Percentiles rank a stretch among this genome's conserved stretches.
Evolutionary conservation across 2,888 invertebrate genomes (phyloP).

Genomic region (Euzophera pinguis): DNA sequence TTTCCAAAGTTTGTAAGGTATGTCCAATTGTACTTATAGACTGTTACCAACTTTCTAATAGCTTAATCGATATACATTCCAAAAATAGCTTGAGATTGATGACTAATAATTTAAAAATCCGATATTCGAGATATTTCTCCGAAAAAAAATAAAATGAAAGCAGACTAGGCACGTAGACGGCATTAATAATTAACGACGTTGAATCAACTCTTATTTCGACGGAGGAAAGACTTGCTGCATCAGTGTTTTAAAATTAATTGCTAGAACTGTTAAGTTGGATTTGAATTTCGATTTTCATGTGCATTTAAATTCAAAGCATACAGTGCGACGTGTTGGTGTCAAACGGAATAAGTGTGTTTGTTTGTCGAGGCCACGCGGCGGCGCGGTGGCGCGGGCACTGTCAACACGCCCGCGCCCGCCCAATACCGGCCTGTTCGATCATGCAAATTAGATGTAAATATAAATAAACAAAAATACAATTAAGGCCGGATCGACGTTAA

Average conservation of each 20-base stretch:
- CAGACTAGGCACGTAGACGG: slow-evolving; percentile 3
- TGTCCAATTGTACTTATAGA: too few relatives aligned
- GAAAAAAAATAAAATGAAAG: background rate
- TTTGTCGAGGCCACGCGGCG: slow-evolving; percentile 45
- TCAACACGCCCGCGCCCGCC: slow-evolving; percentile 41
- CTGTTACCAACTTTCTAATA: too few relatives aligned
- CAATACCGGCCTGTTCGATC: slow-evolving; percentile 9
- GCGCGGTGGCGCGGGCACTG: slow-evolving; percentile 38
- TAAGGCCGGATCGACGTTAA: slow-evolving; percentile 6
- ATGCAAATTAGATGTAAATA: slow-evolving; percentile 14
- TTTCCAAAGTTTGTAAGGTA: too few relatives aligned
- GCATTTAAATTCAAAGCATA: slow-evolving; percentile 69
- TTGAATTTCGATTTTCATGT: slow-evolving; percentile 53
- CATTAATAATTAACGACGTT: slow-evolving; percentile 1
- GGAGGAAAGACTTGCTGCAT: background rate
- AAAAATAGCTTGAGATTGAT: background rate
- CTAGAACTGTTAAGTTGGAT: slow-evolving; percentile 44
- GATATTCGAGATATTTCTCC: background rate
- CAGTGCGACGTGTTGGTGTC: slow-evolving; percentile 60
- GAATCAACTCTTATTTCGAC: background rate
- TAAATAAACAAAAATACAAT: slow-evolving; percentile 16
- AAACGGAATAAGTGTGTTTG: slow-evolving; percentile 59
- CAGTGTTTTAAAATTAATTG: slow-evolving; percentile 29
- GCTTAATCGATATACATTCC: background rate
- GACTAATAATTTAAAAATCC: background rate